Evolutionary conservation across 1,140 invertebrate genomes (phyloP), one percentile per base, ranked within the genome.

Genomic region (Zaprionus ornatus): DNA sequence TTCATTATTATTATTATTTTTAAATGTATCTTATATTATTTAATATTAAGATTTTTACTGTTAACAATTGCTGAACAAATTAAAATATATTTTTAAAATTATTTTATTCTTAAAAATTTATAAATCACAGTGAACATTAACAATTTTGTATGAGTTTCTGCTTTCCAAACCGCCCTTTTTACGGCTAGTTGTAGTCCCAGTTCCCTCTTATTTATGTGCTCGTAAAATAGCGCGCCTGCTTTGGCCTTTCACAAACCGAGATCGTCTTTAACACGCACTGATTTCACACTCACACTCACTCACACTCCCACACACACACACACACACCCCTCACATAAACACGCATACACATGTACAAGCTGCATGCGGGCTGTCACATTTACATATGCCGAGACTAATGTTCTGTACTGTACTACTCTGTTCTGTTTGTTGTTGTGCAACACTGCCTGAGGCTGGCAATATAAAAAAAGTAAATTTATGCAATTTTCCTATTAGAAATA

Each of bases 201-300:
- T 72, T 84, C 60, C 27, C 69, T 77, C 74, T 82, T 88, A 81
- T 86, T 86, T 86, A 86, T 86, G 83, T 70, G 79, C 76, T 80
- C 83, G 76, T 86, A 86, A 82, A 86, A 74, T 75, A 80, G 77
- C 77, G 66, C 78, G 84, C 82, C 83, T 87, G 83, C 77, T 88
- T 77, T 69, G 73, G 67, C 40, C 82, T 71, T 69, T 56, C 69
- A 29, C 48, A 64, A 76, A 64, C 61, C 73, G 62, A 69, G 40
- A 77, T 63, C 63, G 66, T 68, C 80, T 73, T 80, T 55, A 74
- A 80, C 83, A 87, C 83, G 80, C 83, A 87, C 83, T 88, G 84
- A 87, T 84, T 83, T 87, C 77, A 71, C 79, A 86, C 80, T 65
- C 69, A 42, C 76, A 65, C 23, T 27, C 45, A 54, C 35, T 32